phyloP scores from a whole-genome alignment of 1,140 invertebrate species.

The Anoplolepis gracilipes region DNA sequence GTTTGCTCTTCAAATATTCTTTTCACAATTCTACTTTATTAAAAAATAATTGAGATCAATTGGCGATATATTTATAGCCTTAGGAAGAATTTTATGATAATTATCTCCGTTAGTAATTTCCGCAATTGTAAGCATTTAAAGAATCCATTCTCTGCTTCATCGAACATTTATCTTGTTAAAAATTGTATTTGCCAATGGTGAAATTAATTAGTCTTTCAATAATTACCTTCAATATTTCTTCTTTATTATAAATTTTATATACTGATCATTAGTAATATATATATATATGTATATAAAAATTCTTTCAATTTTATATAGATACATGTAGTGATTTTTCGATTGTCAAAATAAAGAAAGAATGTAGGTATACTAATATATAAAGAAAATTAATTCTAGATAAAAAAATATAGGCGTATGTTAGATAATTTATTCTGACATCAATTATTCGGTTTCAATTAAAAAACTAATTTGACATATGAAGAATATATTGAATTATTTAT shows the following conservation, averaged over 20 bases:
- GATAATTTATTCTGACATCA: background rate
- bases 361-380: background rate
- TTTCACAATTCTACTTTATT: constrained; percentile 12
- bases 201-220: constrained; percentile 39
- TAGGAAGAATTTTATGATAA: background rate
- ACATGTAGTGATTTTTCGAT: background rate
- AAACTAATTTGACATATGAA: background rate
- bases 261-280: background rate
- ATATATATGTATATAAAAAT: constrained; percentile 12
- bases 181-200: constrained; percentile 33
- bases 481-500: too few species aligned
- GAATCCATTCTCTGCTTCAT: background rate
- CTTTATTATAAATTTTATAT: background rate
- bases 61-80: constrained; percentile 15
- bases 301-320: background rate
- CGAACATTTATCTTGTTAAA: constrained; percentile 33
- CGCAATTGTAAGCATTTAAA: constrained; percentile 34
- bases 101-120: constrained; percentile 26
- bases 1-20: background rate
- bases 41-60: constrained; percentile 33
- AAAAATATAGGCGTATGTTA: background rate
- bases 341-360: background rate
- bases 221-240: constrained; percentile 22
- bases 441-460: background rate
- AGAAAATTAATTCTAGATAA: background rate